phyloP scores from a whole-genome alignment of 2,888 invertebrate genomes.

The Oscheius sp. region DNA sequence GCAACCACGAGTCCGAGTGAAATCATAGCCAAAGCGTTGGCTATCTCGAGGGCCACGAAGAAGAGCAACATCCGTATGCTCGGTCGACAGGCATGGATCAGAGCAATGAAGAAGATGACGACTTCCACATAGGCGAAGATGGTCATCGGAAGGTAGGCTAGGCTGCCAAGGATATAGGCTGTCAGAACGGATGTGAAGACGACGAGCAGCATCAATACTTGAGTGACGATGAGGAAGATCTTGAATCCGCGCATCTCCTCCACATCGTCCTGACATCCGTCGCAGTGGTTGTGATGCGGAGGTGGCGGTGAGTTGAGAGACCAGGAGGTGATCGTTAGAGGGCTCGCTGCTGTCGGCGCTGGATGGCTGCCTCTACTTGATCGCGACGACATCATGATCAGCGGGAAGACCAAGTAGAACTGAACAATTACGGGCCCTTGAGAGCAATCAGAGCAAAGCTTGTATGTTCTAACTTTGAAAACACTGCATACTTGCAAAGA shows the following conservation, averaged over 20 bases:
- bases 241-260: conserved; percentile 38
- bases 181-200: conserved; percentile 18
- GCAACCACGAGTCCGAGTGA: conserved; percentile 19
- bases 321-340: too few species aligned
- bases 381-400: too few species aligned
- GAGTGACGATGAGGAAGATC: conserved; percentile 19
- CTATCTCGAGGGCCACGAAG: conserved; percentile 23
- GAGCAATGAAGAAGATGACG: conserved; percentile 26
- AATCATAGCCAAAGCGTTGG: conserved; percentile 24
- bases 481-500: too few species aligned
- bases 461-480: too few species aligned
- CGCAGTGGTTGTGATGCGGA: not conserved
- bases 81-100: conserved; percentile 33
- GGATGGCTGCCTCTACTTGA: too few species aligned
- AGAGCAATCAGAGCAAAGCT: too few species aligned
- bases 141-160: conserved; percentile 9
- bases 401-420: too few species aligned
- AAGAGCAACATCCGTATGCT: conserved; percentile 34
- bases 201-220: conserved; percentile 15
- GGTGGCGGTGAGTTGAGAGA: too few species aligned
- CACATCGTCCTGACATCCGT: conserved; percentile 12
- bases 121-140: conserved; percentile 20
- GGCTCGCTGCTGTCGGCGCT: too few species aligned
- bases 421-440: too few species aligned
- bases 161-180: not conserved